phyloP scores from a whole-genome alignment of 2,113 vertebrate species.

The Rhynchomys soricoides region DNA sequence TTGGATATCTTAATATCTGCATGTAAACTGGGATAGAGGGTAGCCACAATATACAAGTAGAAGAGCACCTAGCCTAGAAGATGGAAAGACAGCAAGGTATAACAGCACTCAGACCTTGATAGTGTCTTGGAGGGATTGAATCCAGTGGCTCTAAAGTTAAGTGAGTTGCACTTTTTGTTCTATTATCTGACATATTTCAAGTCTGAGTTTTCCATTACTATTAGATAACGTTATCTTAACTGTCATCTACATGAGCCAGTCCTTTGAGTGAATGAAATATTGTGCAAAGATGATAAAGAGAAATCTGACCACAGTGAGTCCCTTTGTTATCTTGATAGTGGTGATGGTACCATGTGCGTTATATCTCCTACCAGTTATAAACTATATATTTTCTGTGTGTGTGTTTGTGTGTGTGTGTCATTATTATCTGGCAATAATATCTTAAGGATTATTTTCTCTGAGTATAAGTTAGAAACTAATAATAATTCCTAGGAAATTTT shows the following conservation, averaged over 20 bases:
- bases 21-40: neutral
- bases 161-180: neutral
- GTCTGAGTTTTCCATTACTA: constrained; percentile 18
- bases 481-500: neutral
- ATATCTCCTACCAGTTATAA: neutral
- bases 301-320: neutral
- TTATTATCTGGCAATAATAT: neutral
- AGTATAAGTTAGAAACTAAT: constrained; percentile 1
- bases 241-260: neutral
- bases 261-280: neutral
- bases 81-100: neutral
- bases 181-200: constrained; percentile 3
- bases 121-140: neutral
- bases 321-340: neutral
- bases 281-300: neutral
- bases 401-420: neutral
- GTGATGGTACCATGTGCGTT: neutral
- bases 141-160: neutral
- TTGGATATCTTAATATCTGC: neutral
- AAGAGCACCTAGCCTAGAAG: neutral
- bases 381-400: neutral
- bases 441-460: constrained; percentile 17
- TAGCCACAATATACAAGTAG: neutral
- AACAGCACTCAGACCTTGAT: neutral
- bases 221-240: neutral